These are phyloP conservation scores for Crotalus helleri DNA, from an alignment of 2,113 vertebrate genomes.

Conservation along the genomic window DNA sequence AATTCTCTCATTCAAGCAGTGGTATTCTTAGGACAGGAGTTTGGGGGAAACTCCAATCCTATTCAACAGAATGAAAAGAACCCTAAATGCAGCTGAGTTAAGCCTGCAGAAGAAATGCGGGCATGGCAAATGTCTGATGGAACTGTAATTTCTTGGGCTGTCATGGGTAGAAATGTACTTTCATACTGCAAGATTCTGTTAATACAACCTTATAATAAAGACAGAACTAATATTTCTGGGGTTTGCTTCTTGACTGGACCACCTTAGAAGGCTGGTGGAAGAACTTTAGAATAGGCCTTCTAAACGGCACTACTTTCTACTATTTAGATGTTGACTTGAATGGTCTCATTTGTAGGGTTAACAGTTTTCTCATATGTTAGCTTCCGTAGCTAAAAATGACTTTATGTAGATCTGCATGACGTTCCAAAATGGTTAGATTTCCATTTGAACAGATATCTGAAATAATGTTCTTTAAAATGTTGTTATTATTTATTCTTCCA, in stretches of 20 bases:
- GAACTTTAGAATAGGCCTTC: background rate
- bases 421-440: background rate
- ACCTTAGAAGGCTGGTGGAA: background rate
- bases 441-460: background rate
- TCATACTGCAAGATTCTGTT: background rate
- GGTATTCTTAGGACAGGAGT: background rate
- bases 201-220: background rate
- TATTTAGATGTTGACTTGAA: background rate
- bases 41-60: background rate
- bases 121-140: background rate
- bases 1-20: background rate
- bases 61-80: background rate
- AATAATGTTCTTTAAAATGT: background rate
- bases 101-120: background rate
- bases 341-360: background rate
- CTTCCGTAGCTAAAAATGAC: background rate
- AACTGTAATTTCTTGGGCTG: background rate
- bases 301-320: background rate
- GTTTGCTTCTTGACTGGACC: background rate
- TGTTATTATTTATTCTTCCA: background rate
- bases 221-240: background rate
- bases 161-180: background rate
- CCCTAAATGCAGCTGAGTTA: background rate
- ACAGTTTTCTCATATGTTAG: background rate
- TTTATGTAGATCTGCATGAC: background rate